Evolutionary conservation across 2,888 invertebrate genomes (phyloP), one percentile per base, ranked within the genome.

Genomic region (Dermolepida albohirtum): DNA sequence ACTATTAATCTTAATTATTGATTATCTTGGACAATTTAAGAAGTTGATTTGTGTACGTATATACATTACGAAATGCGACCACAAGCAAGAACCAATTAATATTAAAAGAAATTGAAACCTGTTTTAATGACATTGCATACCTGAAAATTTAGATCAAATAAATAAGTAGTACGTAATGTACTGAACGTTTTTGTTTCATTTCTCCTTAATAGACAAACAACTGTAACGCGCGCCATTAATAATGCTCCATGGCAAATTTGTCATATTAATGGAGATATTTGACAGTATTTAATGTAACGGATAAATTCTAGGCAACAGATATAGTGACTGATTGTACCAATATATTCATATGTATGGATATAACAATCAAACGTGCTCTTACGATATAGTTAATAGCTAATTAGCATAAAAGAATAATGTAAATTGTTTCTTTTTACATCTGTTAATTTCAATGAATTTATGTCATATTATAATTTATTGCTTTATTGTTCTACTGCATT

Each of bases 81-180:
- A 59, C 44, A 44, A 59, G 17, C 59, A 44, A 22, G 43, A 44
- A 44, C 59, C 59, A 59, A 59, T 59, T 44, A 44, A 27, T 12
- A 59, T 44, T 27, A 29, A 44, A 34, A 59, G 44, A 29, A 59
- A 59, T 44, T 59, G 22, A 44, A 59, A 44, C 59, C 43, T 44
- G 44, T 59, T 43, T 59, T 44, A 59, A 59, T 59, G 59, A 44
- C 59, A 47, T 44, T 59, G 44, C 43, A 27, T 29, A 22, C 17
- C 14, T 59, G 12, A 59, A 54, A 59, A 59, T 59, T 59, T 59
- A 59, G 59, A 59, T 59, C 59, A 59, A 59, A 34, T 12, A 41
- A 43, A 27, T 43, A 16, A 2, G 16, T 39, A 17, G 17, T 17
- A 40, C 44, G 11, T 14, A 44, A 50, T 17, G 50, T 7, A 17